phyloP scores from a whole-genome alignment of 2,797 vertebrate species.

The Euthynnus affinis region DNA sequence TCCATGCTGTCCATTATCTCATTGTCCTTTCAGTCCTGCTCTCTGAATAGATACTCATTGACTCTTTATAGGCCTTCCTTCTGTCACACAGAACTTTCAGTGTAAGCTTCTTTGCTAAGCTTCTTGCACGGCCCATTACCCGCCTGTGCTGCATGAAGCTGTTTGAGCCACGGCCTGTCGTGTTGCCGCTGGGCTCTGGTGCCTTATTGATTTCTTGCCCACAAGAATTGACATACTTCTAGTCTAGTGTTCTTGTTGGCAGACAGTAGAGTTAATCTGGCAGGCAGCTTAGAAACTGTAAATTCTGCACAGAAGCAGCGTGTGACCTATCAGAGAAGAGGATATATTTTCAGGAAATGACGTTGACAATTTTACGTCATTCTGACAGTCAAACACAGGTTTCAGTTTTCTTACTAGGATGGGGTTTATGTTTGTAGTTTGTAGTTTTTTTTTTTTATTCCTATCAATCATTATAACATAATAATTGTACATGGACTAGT shows the following conservation, averaged over 20 bases:
- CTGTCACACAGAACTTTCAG: no score
- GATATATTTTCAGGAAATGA: not conserved
- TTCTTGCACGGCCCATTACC: not conserved
- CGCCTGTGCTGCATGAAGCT: constrained; percentile 2
- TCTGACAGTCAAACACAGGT: not conserved
- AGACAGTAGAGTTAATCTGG: not conserved
- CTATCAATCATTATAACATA: no score
- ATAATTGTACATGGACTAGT: no score
- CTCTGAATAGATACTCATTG: no score
- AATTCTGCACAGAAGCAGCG: not conserved
- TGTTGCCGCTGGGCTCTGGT: constrained; percentile 5
- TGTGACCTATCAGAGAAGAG: not conserved
- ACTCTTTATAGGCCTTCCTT: no score
- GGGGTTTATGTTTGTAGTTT: not conserved
- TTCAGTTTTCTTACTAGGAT: no score
- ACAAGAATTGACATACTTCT: constrained; percentile 9
- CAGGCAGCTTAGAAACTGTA: constrained; percentile 1
- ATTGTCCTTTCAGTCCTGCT: no score
- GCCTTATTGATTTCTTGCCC: constrained; percentile 34
- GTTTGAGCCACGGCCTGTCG: not conserved
- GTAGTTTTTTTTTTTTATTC: no score
- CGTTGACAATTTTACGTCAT: no score
- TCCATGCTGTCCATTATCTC: no score
- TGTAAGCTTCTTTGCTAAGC: no score
- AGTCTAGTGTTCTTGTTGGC: not conserved